Evolutionary conservation across 2,888 invertebrate genomes (phyloP).

Genomic region (Gasteruption jaculator): DNA sequence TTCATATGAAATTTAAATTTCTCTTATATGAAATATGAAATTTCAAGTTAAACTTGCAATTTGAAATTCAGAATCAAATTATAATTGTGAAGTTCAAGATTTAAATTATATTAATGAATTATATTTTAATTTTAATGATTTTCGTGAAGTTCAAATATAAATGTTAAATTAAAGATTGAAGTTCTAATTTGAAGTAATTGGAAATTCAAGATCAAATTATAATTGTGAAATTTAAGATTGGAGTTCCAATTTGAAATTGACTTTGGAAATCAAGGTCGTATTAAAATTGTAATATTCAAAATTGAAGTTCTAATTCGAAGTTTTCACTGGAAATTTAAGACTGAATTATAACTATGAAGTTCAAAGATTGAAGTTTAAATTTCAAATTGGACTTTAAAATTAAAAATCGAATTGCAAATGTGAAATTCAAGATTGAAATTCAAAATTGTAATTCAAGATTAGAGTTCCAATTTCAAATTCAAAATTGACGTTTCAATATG

Average conservation of each 20-base stretch:
- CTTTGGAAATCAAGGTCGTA: not conserved
- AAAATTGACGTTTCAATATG: not conserved
- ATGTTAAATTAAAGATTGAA: constrained; percentile 2
- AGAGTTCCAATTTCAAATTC: constrained; percentile 1
- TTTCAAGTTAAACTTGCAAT: constrained; percentile 1
- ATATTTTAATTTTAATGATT: constrained; percentile 1
- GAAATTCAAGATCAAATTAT: constrained; percentile 1
- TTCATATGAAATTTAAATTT: constrained; percentile 1
- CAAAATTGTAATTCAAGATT: constrained; percentile 2
- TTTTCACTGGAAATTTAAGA: not conserved
- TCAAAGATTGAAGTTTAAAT: constrained; percentile 1
- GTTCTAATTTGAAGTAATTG: not conserved
- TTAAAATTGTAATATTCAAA: not conserved
- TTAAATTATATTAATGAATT: constrained; percentile 2
- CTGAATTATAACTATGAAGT: not conserved
- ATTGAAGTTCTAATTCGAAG: no score
- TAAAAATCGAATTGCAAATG: constrained; percentile 1
- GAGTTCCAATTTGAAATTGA: constrained; percentile 1
- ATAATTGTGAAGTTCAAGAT: not conserved
- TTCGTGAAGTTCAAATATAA: not conserved
- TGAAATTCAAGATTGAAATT: constrained; percentile 3
- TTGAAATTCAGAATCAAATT: constrained; percentile 2
- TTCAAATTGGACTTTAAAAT: constrained; percentile 2
- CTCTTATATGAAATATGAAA: not conserved
- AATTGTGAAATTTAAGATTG: constrained; percentile 1